A percentile compares a stretch with the other conserved stretches of the same genome.
Evolutionary conservation across 1,140 invertebrate genomes (phyloP).

Genomic region (Oncopeltus fasciatus): DNA sequence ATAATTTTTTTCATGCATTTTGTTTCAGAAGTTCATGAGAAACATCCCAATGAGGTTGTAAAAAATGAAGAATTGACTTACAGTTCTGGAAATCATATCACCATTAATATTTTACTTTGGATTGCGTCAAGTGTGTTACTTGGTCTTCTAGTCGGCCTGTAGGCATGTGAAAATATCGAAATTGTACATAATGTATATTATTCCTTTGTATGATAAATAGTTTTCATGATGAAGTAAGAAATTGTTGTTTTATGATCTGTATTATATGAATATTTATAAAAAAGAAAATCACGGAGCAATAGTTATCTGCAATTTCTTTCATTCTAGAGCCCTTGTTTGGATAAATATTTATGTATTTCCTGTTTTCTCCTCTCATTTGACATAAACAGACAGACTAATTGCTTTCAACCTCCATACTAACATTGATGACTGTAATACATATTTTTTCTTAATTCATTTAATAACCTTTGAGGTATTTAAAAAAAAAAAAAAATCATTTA

Average conservation of each 20-base stretch:
- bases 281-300: slow-evolving; percentile 6
- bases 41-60: slow-evolving; percentile 78
- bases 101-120: slow-evolving; percentile 1
- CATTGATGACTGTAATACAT: no score
- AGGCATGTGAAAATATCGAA: slow-evolving; percentile 14
- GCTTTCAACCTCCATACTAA: no score
- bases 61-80: slow-evolving; percentile 83
- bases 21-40: slow-evolving; percentile 64
- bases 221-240: slow-evolving; percentile 8
- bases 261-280: slow-evolving; percentile 11
- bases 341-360: no score
- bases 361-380: no score
- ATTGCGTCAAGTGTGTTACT: slow-evolving; percentile 11
- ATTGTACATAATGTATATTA: slow-evolving; percentile 20
- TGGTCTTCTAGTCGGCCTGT: slow-evolving; percentile 20
- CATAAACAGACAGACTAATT: no score
- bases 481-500: no score
- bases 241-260: slow-evolving; percentile 10
- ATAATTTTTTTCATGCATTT: slow-evolving; percentile 22
- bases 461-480: no score
- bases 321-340: not conserved
- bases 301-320: slow-evolving; percentile 4
- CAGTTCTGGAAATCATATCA: slow-evolving; percentile 27
- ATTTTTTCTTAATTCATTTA: no score
- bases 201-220: slow-evolving; percentile 18